These are phyloP conservation scores for Gephyroberyx darwinii DNA, from an alignment of 2,797 vertebrate species.

Conservation along the genomic window DNA sequence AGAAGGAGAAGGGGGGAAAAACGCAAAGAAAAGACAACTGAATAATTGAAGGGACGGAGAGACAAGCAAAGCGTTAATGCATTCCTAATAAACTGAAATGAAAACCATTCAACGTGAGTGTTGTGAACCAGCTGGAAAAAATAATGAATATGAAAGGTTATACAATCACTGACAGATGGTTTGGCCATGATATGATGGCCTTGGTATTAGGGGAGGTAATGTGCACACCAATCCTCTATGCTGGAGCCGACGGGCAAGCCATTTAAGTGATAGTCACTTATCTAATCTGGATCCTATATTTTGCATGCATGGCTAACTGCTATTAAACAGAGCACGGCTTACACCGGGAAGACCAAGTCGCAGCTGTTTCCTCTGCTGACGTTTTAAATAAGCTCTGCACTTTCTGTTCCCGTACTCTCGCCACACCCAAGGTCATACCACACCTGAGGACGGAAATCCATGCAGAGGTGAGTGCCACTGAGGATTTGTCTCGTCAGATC, in stretches of 20 bases:
- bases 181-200: constrained; percentile 35
- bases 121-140: constrained; percentile 39
- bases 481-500: constrained; percentile 44
- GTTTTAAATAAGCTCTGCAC: constrained; percentile 33
- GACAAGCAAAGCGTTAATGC: constrained; percentile 3
- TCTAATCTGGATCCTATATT: constrained; percentile 47
- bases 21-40: constrained; percentile 13
- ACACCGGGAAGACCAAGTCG: constrained; percentile 23
- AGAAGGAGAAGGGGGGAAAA: constrained; percentile 1
- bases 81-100: constrained; percentile 19
- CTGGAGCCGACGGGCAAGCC: constrained; percentile 34
- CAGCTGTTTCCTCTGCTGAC: constrained; percentile 26
- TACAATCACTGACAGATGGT: constrained; percentile 63
- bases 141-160: constrained; percentile 47
- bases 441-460: background rate
- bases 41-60: constrained; percentile 20
- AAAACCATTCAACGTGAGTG: constrained; percentile 39
- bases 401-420: constrained; percentile 54
- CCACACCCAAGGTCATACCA: constrained; percentile 54
- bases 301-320: constrained; percentile 34
- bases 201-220: constrained; percentile 49
- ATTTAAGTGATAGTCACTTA: constrained; percentile 52
- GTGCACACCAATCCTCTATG: constrained; percentile 19
- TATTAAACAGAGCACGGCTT: constrained; percentile 39
- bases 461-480: constrained; percentile 28